A percentile compares a stretch with the other conserved stretches of the same genome.
Evolutionary conservation across 2,888 invertebrate species (phyloP).

Genomic region (Villa cingulata): DNA sequence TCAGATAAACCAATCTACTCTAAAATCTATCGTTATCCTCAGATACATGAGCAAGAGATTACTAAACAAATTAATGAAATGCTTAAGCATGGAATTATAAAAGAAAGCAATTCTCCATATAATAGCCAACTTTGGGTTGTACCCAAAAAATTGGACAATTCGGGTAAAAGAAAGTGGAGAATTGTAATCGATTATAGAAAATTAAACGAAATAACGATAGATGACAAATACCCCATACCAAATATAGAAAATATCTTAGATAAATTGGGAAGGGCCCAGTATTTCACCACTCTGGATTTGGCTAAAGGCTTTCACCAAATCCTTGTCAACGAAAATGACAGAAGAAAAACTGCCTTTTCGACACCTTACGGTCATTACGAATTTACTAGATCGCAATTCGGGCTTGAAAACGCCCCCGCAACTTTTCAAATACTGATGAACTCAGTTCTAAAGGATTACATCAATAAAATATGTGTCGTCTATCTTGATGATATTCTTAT

Average conservation of each 20-base stretch:
- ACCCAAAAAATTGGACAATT: slow-evolving; percentile 3
- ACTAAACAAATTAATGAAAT: slow-evolving; percentile 13
- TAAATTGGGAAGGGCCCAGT: no score
- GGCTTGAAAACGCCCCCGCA: slow-evolving; percentile 1
- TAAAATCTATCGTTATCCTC: not conserved
- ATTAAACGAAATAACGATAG: no score
- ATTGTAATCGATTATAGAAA: no score
- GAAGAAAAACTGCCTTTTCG: not conserved
- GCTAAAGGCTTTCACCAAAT: slow-evolving; percentile 4
- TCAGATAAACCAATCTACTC: no score
- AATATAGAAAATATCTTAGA: no score
- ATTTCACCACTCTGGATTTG: not conserved
- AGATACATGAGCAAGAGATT: not conserved
- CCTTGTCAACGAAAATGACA: not conserved
- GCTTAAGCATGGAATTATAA: slow-evolving; percentile 12
- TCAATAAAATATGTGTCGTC: no score
- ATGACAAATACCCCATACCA: no score
- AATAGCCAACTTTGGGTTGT: slow-evolving; percentile 3
- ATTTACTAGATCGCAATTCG: not conserved
- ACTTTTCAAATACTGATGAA: not conserved
- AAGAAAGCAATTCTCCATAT: slow-evolving; percentile 1
- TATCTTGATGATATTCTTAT: slow-evolving; percentile 1
- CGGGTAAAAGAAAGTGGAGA: no score
- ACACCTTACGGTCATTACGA: not conserved
- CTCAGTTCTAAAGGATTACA: not conserved